A percentile compares a stretch with the other conserved stretches of the same genome.
phyloP scores from a whole-genome alignment of 1,140 invertebrate genomes.

The Drosophila truncata region DNA sequence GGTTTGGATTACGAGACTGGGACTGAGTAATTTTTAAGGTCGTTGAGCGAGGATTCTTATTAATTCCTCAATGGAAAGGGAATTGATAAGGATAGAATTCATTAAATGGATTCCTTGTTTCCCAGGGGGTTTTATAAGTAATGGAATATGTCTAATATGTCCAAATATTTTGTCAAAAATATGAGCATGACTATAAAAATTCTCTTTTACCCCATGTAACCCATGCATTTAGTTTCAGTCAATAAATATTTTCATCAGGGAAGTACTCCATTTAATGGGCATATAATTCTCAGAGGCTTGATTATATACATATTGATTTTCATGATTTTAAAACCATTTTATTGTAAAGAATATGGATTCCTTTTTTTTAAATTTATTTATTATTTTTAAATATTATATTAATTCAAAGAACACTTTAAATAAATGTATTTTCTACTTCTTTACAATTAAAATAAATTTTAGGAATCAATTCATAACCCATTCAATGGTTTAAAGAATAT shows the following conservation, averaged over 20 bases:
- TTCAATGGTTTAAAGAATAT: no score
- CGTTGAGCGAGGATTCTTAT: slow-evolving; percentile 5
- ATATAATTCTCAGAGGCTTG: not conserved
- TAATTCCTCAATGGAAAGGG: not conserved
- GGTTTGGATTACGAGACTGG: slow-evolving; percentile 16
- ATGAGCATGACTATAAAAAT: no score
- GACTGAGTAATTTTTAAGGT: slow-evolving; percentile 10
- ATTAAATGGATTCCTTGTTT: not conserved
- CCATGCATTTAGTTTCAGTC: not conserved
- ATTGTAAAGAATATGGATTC: no score
- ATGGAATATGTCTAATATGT: no score
- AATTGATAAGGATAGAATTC: not conserved
- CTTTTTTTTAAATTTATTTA: no score
- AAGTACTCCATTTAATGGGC: not conserved
- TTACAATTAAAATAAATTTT: no score
- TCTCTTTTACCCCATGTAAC: not conserved
- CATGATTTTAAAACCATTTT: no score
- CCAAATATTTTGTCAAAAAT: no score
- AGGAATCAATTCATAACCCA: no score
- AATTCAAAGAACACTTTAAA: no score
- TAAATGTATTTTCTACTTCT: no score
- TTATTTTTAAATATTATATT: no score
- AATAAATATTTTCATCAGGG: not conserved
- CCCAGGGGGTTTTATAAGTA: not conserved
- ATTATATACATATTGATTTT: not conserved